phyloP scores from a whole-genome alignment of 2,797 vertebrate species.

The Helarctos malayanus region DNA sequence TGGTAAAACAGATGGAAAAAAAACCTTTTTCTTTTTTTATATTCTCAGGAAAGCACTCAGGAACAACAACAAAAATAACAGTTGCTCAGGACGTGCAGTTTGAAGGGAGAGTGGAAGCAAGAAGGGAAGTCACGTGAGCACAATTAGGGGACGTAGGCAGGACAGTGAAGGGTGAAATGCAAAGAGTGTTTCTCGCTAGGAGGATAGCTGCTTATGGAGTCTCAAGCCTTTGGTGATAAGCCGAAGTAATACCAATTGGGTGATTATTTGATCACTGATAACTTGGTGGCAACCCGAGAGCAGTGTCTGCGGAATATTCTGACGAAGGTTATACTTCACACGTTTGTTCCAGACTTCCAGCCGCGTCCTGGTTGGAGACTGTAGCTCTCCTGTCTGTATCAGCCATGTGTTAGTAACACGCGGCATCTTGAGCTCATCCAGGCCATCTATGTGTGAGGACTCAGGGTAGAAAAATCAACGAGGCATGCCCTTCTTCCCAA shows the following conservation, averaged over 20 bases:
- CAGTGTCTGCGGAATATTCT: not conserved
- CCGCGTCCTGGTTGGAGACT: not conserved
- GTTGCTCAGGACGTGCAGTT: not conserved
- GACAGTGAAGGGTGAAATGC: not conserved
- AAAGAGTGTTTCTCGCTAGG: not conserved
- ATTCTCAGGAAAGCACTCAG: not conserved
- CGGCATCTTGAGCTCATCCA: not conserved
- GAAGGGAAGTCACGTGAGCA: not conserved
- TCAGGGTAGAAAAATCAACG: not conserved
- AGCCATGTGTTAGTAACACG: not conserved
- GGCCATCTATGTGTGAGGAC: not conserved
- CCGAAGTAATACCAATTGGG: not conserved
- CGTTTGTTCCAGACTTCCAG: not conserved
- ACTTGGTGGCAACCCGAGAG: not conserved
- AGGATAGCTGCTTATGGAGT: not conserved
- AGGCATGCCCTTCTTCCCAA: not conserved
- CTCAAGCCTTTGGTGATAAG: not conserved
- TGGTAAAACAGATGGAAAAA: not conserved
- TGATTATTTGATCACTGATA: not conserved
- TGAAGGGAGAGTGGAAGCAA: not conserved
- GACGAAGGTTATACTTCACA: not conserved
- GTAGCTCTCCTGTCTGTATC: not conserved
- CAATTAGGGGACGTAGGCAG: rapidly evolving
- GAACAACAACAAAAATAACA: not conserved
- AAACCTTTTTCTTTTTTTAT: not conserved